These are phyloP conservation scores for Tylochromis polylepis DNA, from an alignment of 2,113 vertebrate species.

Conservation along the genomic window DNA sequence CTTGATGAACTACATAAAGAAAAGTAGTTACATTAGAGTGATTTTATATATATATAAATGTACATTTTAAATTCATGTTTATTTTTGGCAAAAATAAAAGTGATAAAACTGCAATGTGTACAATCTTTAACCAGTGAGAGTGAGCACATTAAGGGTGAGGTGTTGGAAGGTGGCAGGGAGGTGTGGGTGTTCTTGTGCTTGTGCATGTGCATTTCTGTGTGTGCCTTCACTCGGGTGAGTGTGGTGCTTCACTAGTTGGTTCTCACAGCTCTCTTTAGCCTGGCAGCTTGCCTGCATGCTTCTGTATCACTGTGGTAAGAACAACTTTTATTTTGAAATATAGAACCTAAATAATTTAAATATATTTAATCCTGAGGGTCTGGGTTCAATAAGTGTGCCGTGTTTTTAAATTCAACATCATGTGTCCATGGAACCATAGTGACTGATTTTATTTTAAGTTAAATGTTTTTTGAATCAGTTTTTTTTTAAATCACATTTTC, in stretches of 20 bases:
- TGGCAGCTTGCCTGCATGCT: not conserved
- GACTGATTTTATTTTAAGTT: not conserved
- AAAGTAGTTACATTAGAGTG: no score
- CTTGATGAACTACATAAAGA: no score
- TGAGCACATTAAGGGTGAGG: not conserved
- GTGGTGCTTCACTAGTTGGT: not conserved
- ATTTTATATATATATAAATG: not conserved
- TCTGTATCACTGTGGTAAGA: conserved; percentile 4
- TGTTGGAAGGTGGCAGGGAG: not conserved
- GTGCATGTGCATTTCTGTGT: not conserved
- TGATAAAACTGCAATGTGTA: not conserved
- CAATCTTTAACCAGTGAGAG: not conserved
- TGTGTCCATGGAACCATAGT: not conserved
- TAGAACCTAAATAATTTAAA: no score
- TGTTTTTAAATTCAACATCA: not conserved
- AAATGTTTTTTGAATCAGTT: no score
- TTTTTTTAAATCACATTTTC: not conserved
- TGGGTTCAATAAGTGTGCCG: not conserved
- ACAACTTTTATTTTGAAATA: not conserved
- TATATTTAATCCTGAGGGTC: not conserved
- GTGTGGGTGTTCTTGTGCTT: not conserved
- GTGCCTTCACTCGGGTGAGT: not conserved
- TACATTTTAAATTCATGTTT: not conserved
- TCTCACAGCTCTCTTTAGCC: not conserved
- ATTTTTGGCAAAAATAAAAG: not conserved